phyloP scores from a whole-genome alignment of 1,140 invertebrate species.

The Triops cancriformis region DNA sequence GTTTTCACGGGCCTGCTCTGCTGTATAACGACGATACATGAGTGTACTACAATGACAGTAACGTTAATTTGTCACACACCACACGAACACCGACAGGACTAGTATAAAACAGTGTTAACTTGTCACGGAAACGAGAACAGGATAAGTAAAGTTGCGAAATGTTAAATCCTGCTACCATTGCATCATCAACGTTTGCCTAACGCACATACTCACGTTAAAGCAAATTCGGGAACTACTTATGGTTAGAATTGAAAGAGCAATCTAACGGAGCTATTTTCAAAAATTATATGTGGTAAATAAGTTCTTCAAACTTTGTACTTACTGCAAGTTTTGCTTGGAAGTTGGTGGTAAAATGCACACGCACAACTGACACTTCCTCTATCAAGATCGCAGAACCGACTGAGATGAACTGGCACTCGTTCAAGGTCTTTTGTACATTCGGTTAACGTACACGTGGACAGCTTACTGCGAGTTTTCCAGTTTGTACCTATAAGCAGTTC shows the following conservation, averaged over 20 bases:
- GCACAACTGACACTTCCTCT: neutral
- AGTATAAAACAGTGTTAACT: no score
- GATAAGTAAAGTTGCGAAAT: no score
- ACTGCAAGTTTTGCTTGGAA: neutral
- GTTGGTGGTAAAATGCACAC: neutral
- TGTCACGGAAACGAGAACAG: neutral
- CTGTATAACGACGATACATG: constrained; percentile 13
- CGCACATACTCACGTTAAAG: no score
- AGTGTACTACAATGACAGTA: neutral
- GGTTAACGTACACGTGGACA: neutral
- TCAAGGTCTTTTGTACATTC: neutral
- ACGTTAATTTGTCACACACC: neutral
- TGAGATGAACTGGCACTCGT: neutral
- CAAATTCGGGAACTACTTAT: no score
- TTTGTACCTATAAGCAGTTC: neutral
- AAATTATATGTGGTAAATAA: neutral
- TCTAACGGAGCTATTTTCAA: no score
- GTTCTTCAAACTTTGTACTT: neutral
- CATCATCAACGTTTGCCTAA: no score
- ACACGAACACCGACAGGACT: neutral
- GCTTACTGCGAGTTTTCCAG: neutral
- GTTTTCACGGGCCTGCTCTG: neutral
- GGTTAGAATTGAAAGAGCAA: no score
- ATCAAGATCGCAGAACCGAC: neutral
- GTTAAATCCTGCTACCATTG: no score